A percentile compares a stretch with the other conserved stretches of the same genome.
Evolutionary conservation across 2,797 vertebrate species (phyloP).

Genomic region (Phrynocephalus vlangalii): DNA sequence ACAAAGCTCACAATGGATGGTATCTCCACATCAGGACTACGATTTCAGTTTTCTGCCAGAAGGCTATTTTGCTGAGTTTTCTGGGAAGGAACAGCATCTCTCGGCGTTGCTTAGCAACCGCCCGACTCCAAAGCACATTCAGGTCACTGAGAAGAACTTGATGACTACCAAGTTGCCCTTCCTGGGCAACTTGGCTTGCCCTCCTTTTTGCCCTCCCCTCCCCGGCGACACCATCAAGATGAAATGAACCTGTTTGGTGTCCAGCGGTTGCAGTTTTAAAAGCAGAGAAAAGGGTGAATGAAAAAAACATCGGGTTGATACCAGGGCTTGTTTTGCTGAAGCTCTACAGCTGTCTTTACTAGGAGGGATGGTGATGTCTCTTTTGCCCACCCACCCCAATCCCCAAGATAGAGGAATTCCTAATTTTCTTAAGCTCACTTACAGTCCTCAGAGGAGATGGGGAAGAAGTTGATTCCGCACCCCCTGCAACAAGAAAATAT

Average conservation of each 20-base stretch:
- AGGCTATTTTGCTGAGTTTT: conserved; percentile 19
- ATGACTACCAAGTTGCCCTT: background rate
- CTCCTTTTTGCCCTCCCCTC: background rate
- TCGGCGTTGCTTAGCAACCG: conserved; percentile 23
- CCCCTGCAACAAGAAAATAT: too few relatives aligned
- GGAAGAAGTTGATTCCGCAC: background rate
- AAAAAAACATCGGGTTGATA: too few relatives aligned
- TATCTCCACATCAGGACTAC: background rate
- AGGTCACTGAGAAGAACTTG: conserved; percentile 14
- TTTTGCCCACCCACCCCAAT: background rate
- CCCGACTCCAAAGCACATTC: background rate
- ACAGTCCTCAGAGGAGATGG: background rate
- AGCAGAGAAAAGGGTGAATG: background rate
- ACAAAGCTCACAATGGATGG: background rate
- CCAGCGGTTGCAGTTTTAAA: background rate
- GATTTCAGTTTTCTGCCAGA: conserved; percentile 5
- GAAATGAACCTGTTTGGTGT: background rate
- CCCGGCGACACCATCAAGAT: background rate
- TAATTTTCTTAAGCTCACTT: background rate
- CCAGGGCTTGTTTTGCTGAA: background rate
- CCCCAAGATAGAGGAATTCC: background rate
- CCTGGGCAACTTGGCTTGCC: background rate
- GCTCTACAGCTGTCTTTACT: too few relatives aligned
- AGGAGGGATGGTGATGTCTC: background rate
- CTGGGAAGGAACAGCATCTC: background rate